Percentiles rank a stretch among this genome's conserved stretches.
Conservation (phyloP, 2,113 vertebrate genomes). For the Oryzias javanicus region DNA sequence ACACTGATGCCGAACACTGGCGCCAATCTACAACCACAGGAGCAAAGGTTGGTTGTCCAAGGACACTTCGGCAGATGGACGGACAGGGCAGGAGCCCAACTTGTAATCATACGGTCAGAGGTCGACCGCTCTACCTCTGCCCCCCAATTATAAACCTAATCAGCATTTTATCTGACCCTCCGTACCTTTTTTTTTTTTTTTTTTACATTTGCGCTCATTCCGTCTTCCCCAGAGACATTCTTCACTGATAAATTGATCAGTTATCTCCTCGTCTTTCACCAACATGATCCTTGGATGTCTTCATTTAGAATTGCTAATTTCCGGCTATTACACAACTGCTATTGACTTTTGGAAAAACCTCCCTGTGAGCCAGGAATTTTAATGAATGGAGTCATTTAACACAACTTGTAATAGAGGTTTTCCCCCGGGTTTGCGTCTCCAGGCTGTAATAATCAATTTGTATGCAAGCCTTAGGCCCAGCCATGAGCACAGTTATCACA, state of each 20-base stretch:
- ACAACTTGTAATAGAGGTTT: slow-evolving; percentile 30
- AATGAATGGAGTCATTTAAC: slow-evolving; percentile 43
- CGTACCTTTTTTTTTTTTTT: not conserved
- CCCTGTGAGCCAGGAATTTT: slow-evolving; percentile 20
- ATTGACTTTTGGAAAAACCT: slow-evolving; percentile 19
- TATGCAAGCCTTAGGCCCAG: slow-evolving; percentile 34
- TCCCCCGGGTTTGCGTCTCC: slow-evolving; percentile 36
- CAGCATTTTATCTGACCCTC: not conserved
- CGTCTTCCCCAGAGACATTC: not conserved
- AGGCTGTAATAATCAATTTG: slow-evolving; percentile 45
- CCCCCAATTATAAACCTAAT: too few relatives aligned
- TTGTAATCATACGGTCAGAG: too few relatives aligned
- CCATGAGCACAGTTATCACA: slow-evolving; percentile 37
- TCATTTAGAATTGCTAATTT: slow-evolving; percentile 18
- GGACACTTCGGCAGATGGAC: too few relatives aligned
- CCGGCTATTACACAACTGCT: slow-evolving; percentile 25
- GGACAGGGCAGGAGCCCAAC: too few relatives aligned
- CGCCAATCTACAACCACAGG: too few relatives aligned
- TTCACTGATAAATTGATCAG: slow-evolving; percentile 25
- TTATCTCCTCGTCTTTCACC: slow-evolving; percentile 23
- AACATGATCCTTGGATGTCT: slow-evolving; percentile 6
- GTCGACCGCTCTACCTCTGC: too few relatives aligned
- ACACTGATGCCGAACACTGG: too few relatives aligned
- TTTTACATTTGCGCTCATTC: not conserved
- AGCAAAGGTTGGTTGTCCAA: too few relatives aligned